phyloP scores from a whole-genome alignment of 2,888 invertebrate species.

The Beris chalybata region DNA sequence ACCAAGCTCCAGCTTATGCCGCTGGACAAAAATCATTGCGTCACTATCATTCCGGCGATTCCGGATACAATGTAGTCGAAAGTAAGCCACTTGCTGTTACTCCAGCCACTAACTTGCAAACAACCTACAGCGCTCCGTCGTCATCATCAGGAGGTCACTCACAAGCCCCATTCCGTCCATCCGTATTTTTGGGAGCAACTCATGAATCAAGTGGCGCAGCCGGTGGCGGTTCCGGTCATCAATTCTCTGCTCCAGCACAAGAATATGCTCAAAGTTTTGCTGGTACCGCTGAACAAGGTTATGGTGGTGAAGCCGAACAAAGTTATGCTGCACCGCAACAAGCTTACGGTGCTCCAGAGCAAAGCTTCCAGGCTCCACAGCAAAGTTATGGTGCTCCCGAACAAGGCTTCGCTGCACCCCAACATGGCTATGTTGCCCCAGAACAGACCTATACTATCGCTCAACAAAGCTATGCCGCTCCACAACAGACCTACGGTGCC shows the following conservation, averaged over 20 bases:
- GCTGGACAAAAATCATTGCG: slow-evolving; percentile 53
- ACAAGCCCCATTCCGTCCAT: slow-evolving; percentile 52
- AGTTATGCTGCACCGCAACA: slow-evolving; percentile 1
- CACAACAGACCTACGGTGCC: too few species aligned
- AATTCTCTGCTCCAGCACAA: slow-evolving; percentile 2
- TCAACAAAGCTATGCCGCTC: too few species aligned
- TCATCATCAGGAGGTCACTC: slow-evolving; percentile 33
- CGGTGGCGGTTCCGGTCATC: not conserved
- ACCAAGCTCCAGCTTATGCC: slow-evolving; percentile 48
- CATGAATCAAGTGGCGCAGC: slow-evolving; percentile 42
- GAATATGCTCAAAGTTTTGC: slow-evolving; percentile 1
- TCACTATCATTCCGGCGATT: slow-evolving; percentile 44
- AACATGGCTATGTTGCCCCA: slow-evolving; percentile 10
- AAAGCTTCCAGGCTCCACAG: not conserved
- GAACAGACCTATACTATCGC: too few species aligned
- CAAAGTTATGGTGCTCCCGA: slow-evolving; percentile 5
- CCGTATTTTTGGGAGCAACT: slow-evolving; percentile 50
- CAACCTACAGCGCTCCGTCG: not conserved
- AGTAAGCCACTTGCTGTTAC: slow-evolving; percentile 49
- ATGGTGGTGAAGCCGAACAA: not conserved
- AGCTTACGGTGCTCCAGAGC: not conserved
- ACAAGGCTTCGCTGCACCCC: slow-evolving; percentile 16
- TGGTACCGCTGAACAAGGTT: not conserved
- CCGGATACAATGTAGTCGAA: slow-evolving; percentile 38
- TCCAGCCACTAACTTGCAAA: slow-evolving; percentile 22